Conservation (phyloP, 2,113 vertebrate genomes). For the Neotragus pygmaeus region DNA sequence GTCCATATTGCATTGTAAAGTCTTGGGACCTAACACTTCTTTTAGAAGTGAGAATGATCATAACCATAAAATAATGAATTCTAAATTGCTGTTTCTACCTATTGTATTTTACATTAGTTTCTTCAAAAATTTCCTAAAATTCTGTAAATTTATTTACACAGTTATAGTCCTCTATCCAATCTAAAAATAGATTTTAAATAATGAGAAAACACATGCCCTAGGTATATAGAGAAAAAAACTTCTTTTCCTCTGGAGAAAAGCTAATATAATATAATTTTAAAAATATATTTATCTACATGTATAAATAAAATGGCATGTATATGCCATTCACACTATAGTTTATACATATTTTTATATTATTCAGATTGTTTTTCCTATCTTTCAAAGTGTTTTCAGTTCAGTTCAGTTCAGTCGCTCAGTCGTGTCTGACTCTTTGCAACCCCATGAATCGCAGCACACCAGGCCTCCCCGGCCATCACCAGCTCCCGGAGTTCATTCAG, state of each 20-base stretch:
- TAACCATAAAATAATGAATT: neutral
- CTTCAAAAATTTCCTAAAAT: neutral
- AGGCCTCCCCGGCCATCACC: too few species aligned
- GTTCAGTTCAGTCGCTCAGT: too few species aligned
- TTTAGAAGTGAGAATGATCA: neutral
- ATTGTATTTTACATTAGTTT: neutral
- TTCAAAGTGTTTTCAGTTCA: neutral
- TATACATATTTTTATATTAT: neutral
- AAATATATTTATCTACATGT: neutral
- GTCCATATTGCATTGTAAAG: neutral
- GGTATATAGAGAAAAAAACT: neutral
- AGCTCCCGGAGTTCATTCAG: too few species aligned
- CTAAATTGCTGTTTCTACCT: neutral
- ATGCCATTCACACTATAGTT: neutral
- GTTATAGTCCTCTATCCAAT: neutral
- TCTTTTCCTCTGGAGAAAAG: neutral
- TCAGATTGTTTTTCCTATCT: neutral
- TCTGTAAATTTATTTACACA: neutral
- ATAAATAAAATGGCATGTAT: neutral
- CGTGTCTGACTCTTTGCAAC: rapidly evolving
- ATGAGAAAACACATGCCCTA: neutral
- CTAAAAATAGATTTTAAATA: neutral
- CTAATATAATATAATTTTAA: neutral
- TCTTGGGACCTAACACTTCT: neutral
- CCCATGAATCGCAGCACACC: too few species aligned